A percentile compares a stretch with the other conserved stretches of the same genome.
Conservation (phyloP, 2,888 invertebrate genomes). For the Torymus aiolomorphi region DNA sequence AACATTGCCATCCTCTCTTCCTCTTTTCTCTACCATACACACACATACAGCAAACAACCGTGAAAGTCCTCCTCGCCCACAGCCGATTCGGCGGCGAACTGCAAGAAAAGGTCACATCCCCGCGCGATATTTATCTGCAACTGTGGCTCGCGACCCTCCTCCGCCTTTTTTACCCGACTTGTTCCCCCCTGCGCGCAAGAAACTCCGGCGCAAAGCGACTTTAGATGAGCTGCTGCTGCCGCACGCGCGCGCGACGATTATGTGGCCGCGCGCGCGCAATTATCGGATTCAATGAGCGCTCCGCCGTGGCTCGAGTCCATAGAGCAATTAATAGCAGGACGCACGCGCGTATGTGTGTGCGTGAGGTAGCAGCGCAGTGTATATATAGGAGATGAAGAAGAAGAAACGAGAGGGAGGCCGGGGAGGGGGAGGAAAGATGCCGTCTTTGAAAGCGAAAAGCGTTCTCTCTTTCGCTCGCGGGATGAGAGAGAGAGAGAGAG, state of each 20-base stretch:
- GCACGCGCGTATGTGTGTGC: constrained; percentile 6
- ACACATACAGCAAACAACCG: no score
- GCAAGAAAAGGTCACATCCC: no score
- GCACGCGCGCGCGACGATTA: constrained; percentile 15
- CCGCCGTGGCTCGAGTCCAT: not conserved
- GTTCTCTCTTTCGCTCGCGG: not conserved
- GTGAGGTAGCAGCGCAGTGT: no score
- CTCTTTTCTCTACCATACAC: no score
- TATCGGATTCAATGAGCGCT: constrained; percentile 48
- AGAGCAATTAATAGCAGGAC: constrained; percentile 46
- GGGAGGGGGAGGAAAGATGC: not conserved
- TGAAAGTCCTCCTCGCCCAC: no score
- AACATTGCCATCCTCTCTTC: no score
- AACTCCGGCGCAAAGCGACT: not conserved
- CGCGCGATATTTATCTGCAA: no score
- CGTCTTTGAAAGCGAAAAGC: constrained; percentile 41
- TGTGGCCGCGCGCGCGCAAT: constrained; percentile 23
- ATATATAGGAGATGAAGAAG: no score
- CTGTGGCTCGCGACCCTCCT: no score
- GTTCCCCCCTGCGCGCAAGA: no score
- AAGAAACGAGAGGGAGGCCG: not conserved
- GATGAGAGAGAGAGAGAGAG: not conserved
- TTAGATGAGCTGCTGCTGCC: not conserved
- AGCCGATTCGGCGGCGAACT: no score
- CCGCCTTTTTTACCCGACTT: no score